Conservation (phyloP, 2,888 invertebrate genomes). For the Epistrophe grossulariae region DNA sequence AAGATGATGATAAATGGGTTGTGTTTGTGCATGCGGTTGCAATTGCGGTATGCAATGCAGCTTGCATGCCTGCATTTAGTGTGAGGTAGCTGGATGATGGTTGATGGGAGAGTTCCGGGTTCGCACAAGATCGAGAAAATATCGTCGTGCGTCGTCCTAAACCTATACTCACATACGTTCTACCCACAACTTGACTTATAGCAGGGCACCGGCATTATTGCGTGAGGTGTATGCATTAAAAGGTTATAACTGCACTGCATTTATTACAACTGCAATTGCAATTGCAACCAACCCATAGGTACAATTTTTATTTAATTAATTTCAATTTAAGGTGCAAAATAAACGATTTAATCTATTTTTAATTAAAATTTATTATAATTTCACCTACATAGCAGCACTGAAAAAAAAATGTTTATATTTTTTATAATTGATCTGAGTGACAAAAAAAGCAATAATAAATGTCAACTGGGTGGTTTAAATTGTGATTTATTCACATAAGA, state of each 20-base stretch:
- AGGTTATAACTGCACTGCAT: constrained; percentile 26
- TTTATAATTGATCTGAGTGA: constrained; percentile 28
- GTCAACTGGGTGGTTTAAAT: constrained; percentile 61
- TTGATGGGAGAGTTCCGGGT: constrained; percentile 69
- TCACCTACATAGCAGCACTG: background rate
- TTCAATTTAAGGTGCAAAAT: constrained; percentile 20
- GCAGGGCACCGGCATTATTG: constrained; percentile 40
- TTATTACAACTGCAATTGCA: background rate
- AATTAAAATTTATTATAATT: constrained; percentile 26
- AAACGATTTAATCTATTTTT: constrained; percentile 5
- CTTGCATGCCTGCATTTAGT: background rate
- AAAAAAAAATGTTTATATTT: background rate
- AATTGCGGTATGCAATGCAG: constrained; percentile 44
- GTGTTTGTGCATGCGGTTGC: constrained; percentile 45
- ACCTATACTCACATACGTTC: background rate
- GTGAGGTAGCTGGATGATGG: constrained; percentile 16
- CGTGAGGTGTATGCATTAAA: constrained; percentile 60
- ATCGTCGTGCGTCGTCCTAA: background rate
- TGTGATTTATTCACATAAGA: constrained; percentile 55
- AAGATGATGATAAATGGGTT: constrained; percentile 69
- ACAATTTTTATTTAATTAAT: constrained; percentile 25
- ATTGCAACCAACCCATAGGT: background rate
- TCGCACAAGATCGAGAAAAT: constrained; percentile 33
- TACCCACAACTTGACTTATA: constrained; percentile 14
- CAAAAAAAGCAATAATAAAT: constrained; percentile 56